Conservation (phyloP, 2,113 vertebrate genomes). For the Nannospalax galili region DNA sequence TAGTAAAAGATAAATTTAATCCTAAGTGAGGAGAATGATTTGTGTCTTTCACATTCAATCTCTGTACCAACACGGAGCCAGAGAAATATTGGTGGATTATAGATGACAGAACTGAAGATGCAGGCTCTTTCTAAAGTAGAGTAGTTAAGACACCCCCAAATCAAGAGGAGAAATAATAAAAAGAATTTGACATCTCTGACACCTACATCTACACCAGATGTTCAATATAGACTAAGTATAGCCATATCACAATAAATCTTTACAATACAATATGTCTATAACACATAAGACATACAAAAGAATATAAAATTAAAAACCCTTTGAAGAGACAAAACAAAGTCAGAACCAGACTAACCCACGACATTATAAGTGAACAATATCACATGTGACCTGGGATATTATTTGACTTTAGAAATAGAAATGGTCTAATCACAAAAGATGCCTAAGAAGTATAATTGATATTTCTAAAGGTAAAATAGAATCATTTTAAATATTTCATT, state of each 20-base stretch:
- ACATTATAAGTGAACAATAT: neutral
- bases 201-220: neutral
- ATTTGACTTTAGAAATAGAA: constrained; percentile 3
- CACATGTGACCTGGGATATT: neutral
- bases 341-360: neutral
- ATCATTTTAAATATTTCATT: constrained; percentile 11
- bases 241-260: neutral
- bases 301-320: neutral
- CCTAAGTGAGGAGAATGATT: neutral
- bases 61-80: neutral
- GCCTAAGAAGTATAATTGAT: neutral
- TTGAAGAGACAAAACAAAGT: neutral
- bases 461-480: constrained; percentile 5
- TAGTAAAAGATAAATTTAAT: neutral
- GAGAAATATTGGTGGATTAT: neutral
- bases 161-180: neutral
- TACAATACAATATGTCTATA: neutral
- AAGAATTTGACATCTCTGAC: neutral
- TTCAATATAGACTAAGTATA: neutral
- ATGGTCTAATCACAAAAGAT: neutral
- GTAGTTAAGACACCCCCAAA: neutral
- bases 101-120: neutral
- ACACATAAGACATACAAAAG: neutral
- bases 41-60: neutral
- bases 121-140: neutral